Percentiles rank a stretch among this genome's conserved stretches.
phyloP scores from a whole-genome alignment of 64 coral and sea anemone genomes.

The Platygyra sinensis region DNA sequence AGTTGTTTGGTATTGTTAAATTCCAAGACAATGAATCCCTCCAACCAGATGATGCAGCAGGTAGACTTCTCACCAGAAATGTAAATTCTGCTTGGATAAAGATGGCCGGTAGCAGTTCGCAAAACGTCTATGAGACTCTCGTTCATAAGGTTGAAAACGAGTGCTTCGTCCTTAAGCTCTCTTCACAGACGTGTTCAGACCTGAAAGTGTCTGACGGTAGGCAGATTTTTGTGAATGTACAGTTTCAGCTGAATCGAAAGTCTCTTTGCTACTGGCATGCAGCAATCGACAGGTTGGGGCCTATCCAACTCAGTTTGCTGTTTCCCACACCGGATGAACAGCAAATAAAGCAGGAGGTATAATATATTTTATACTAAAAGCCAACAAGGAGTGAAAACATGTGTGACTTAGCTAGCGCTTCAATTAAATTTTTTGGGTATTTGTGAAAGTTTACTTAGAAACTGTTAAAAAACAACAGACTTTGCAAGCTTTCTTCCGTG shows the following conservation, averaged over 20 bases:
- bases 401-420: too few relatives aligned
- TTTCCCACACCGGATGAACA: slow-evolving; percentile 29
- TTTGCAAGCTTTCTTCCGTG: too few relatives aligned
- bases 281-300: slow-evolving; percentile 56
- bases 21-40: slow-evolving; percentile 17
- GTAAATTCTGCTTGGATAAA: slow-evolving; percentile 49
- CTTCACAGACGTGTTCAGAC: slow-evolving; percentile 39
- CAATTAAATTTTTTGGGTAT: too few relatives aligned
- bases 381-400: background rate
- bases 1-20: slow-evolving; percentile 56
- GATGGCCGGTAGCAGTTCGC: background rate
- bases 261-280: slow-evolving; percentile 69
- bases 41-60: slow-evolving; percentile 55
- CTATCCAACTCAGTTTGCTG: slow-evolving; percentile 37
- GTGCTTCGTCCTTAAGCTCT: slow-evolving; percentile 13
- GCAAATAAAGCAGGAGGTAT: background rate
- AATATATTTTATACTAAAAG: too few relatives aligned
- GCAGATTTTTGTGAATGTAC: slow-evolving; percentile 31
- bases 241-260: slow-evolving; percentile 66
- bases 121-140: slow-evolving; percentile 41
- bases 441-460: too few relatives aligned
- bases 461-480: too few relatives aligned
- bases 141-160: slow-evolving; percentile 43
- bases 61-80: slow-evolving; percentile 66
- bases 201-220: slow-evolving; percentile 26